These are phyloP conservation scores for Philhelius pedissequus DNA, from an alignment of 2,888 invertebrate genomes.

Conservation along the genomic window DNA sequence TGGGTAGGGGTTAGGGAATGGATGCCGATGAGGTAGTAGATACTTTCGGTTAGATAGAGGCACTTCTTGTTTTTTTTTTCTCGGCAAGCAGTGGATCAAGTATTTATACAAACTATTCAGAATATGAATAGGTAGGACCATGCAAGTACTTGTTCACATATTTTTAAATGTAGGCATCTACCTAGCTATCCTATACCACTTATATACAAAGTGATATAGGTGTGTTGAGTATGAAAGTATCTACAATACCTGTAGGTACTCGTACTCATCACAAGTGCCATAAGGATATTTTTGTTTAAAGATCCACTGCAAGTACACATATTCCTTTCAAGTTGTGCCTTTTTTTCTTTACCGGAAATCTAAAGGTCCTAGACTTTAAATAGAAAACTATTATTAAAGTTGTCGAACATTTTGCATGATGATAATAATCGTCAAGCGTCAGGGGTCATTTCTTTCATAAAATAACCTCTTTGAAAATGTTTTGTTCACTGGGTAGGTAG, in stretches of 20 bases:
- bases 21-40: not conserved
- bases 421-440: not conserved
- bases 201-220: not conserved
- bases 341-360: constrained; percentile 32
- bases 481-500: too few relatives aligned
- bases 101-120: constrained; percentile 9
- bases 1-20: not conserved
- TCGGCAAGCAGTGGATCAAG: constrained; percentile 21
- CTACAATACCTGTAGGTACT: not conserved
- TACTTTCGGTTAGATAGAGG: constrained; percentile 17
- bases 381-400: not conserved
- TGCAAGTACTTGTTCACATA: too few relatives aligned
- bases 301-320: not conserved
- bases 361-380: not conserved
- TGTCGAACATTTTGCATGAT: not conserved
- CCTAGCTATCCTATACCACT: not conserved
- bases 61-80: constrained; percentile 21
- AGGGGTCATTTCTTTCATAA: not conserved
- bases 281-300: constrained; percentile 16
- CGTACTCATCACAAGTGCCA: constrained; percentile 1
- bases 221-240: not conserved
- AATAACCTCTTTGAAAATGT: not conserved
- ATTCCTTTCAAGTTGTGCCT: constrained; percentile 7
- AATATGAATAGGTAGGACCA: constrained; percentile 23
- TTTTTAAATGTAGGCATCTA: too few relatives aligned